Percentiles rank a stretch among this genome's conserved stretches.
Evolutionary conservation across 2,797 vertebrate genomes (phyloP).

Genomic region (Capromys pilorides): DNA sequence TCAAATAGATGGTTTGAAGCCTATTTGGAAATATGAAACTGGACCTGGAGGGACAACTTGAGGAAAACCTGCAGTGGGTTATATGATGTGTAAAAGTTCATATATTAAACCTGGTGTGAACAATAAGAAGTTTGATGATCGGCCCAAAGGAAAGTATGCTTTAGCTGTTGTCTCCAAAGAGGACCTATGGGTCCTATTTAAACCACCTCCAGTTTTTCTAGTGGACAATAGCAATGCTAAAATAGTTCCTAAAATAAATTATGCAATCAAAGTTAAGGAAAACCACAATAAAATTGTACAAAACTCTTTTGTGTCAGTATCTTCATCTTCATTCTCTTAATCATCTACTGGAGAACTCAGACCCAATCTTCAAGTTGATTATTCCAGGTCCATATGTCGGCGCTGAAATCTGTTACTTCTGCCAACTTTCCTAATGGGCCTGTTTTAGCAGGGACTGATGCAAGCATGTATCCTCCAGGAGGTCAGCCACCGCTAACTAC

Average conservation of each 20-base stretch:
- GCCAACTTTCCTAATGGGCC: slow-evolving; percentile 97
- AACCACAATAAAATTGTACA: slow-evolving; percentile 99
- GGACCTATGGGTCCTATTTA: slow-evolving; percentile 99
- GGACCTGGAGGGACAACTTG: slow-evolving; percentile 83
- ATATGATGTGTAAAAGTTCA: slow-evolving; percentile 92
- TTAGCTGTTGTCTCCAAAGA: slow-evolving; percentile 92
- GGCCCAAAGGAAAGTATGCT: slow-evolving; percentile 93
- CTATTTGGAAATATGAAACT: slow-evolving; percentile 86
- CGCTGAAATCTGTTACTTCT: slow-evolving; percentile 98
- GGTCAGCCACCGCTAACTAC: too few relatives aligned
- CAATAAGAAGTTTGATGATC: slow-evolving; percentile 95
- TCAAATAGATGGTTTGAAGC: slow-evolving; percentile 89
- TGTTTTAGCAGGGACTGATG: slow-evolving; percentile 90
- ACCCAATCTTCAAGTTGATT: slow-evolving; percentile 47
- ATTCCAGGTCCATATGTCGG: slow-evolving; percentile 98
- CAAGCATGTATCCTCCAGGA: too few relatives aligned
- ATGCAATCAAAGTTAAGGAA: slow-evolving; percentile 99
- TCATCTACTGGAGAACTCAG: slow-evolving; percentile 89
- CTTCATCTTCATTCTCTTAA: slow-evolving; percentile 85
- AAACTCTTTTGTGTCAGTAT: slow-evolving; percentile 84
- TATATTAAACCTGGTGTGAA: slow-evolving; percentile 91
- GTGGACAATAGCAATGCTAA: slow-evolving; percentile 99
- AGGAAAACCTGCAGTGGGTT: slow-evolving; percentile 85
- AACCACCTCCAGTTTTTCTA: slow-evolving; percentile 98
- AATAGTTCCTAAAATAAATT: slow-evolving; percentile 99